Percentiles rank a stretch among this genome's conserved stretches.
Conservation (phyloP, 2,888 invertebrate species). For the Arge pagana region DNA sequence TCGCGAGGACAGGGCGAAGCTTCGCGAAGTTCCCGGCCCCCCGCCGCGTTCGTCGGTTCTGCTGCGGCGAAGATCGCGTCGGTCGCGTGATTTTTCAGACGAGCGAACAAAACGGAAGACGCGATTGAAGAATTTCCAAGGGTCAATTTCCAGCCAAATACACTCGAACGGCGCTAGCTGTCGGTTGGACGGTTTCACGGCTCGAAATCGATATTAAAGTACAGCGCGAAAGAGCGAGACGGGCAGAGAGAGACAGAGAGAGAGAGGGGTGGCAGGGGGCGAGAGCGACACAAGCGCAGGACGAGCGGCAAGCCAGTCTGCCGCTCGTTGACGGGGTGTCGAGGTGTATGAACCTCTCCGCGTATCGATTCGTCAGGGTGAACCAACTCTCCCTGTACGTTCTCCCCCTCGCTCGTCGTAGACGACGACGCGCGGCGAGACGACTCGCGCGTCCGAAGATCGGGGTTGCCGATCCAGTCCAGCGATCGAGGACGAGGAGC, state of each 20-base stretch:
- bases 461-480: no score
- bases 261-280: background rate
- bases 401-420: background rate
- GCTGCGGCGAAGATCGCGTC: background rate
- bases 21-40: no score
- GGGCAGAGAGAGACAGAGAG: slow-evolving; percentile 18
- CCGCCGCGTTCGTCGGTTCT: no score
- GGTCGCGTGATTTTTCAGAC: background rate
- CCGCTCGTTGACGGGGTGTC: slow-evolving; percentile 23
- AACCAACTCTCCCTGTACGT: slow-evolving; percentile 17
- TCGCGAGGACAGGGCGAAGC: no score
- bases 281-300: slow-evolving; percentile 1
- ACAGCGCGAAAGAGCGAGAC: slow-evolving; percentile 10
- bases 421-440: no score
- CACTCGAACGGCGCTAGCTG: slow-evolving; percentile 37
- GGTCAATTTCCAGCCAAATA: slow-evolving; percentile 49
- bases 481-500: no score
- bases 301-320: background rate
- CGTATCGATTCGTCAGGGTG: slow-evolving; percentile 31
- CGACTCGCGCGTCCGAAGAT: no score
- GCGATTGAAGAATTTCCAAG: slow-evolving; percentile 46
- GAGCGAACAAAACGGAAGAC: slow-evolving; percentile 14
- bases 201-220: slow-evolving; percentile 42
- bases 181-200: slow-evolving; percentile 27
- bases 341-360: slow-evolving; percentile 25